Conservation (phyloP, 2,797 vertebrate genomes). For the Sylvilagus floridanus region DNA sequence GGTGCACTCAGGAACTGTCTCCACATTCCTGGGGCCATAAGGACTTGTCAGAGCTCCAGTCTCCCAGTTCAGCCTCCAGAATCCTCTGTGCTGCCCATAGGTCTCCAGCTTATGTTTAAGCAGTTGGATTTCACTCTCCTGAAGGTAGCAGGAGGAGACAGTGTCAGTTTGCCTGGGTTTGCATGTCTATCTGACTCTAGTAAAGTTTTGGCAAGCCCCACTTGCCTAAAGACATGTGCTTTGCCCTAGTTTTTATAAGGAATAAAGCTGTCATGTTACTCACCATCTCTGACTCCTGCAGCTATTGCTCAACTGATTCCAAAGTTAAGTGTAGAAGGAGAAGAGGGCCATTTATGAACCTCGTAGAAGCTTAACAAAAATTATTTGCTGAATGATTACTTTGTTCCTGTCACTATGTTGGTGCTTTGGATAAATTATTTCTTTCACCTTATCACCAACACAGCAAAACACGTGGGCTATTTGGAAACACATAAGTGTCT, state of each 20-base stretch:
- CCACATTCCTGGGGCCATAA: conserved; percentile 3
- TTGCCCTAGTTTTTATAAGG: conserved; percentile 17
- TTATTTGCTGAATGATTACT: conserved; percentile 5
- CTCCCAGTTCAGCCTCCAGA: background rate
- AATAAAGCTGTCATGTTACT: conserved; percentile 17
- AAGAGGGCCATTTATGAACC: conserved; percentile 22
- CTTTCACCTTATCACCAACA: background rate
- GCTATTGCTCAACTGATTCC: conserved; percentile 30
- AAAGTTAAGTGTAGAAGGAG: conserved; percentile 44
- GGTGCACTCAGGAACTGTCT: background rate
- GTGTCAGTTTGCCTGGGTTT: background rate
- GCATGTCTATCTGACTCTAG: conserved; percentile 12
- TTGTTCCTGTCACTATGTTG: background rate
- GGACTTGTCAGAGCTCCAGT: background rate
- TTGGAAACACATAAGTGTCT: background rate
- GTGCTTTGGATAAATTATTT: conserved; percentile 6
- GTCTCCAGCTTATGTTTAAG: background rate
- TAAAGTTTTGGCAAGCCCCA: conserved; percentile 46
- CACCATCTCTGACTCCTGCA: background rate
- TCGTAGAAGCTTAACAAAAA: conserved; percentile 45
- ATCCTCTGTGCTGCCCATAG: background rate
- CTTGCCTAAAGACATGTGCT: background rate
- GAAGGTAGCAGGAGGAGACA: background rate
- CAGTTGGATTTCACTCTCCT: conserved; percentile 17
- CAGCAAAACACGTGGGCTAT: conserved; percentile 17